Conservation (phyloP, 2,113 vertebrate genomes). For the Dasypus novemcinctus region DNA sequence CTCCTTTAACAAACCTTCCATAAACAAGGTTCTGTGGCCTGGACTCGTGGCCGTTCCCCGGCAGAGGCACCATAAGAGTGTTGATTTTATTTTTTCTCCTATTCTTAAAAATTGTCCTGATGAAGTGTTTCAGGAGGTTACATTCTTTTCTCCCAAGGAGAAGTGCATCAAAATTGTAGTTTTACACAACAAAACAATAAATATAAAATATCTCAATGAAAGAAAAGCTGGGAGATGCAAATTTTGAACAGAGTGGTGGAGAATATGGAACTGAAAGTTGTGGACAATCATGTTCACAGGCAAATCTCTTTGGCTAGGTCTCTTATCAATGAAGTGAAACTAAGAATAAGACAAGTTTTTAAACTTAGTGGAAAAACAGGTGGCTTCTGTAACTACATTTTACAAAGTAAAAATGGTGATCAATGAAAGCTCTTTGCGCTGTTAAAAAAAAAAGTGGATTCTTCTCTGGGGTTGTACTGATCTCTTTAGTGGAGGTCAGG, state of each 20-base stretch:
- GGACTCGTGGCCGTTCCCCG: background rate
- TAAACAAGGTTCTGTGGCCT: background rate
- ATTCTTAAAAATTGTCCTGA: background rate
- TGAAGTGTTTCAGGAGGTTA: background rate
- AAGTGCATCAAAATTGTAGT: background rate
- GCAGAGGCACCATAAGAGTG: background rate
- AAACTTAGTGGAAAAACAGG: background rate
- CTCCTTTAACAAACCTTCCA: background rate
- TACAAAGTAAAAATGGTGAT: conserved; percentile 25
- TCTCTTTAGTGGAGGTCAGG: background rate
- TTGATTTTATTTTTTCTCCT: background rate
- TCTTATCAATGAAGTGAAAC: conserved; percentile 23
- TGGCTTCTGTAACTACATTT: conserved; percentile 3
- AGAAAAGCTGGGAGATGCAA: background rate
- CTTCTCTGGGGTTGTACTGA: background rate
- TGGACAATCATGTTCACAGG: background rate
- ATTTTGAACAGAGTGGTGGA: background rate
- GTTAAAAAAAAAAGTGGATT: background rate
- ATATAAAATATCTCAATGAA: background rate
- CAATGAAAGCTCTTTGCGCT: background rate
- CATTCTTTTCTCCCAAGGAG: background rate
- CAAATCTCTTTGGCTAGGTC: background rate
- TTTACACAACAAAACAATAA: background rate
- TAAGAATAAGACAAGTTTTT: background rate
- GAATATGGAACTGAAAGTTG: conserved; percentile 37